phyloP scores from a whole-genome alignment of 2,113 vertebrate genomes.

The Copsychus sechellarum region DNA sequence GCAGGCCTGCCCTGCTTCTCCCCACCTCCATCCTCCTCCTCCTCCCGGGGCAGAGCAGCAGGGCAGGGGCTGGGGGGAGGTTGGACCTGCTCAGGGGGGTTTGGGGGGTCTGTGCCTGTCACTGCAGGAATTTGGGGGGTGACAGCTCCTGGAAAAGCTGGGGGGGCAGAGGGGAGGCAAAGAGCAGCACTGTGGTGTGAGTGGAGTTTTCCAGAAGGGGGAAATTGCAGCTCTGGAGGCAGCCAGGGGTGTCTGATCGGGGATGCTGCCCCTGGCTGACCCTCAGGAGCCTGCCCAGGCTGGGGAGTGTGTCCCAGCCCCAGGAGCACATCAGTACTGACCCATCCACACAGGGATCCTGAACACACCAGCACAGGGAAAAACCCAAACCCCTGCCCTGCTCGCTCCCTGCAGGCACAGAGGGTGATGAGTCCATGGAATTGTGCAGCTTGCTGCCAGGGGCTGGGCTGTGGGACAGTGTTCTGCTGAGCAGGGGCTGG shows the following conservation, averaged over 20 bases:
- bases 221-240: not conserved
- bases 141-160: not conserved
- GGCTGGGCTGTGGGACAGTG: not conserved
- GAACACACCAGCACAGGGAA: not conserved
- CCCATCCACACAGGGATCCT: not conserved
- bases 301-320: not conserved
- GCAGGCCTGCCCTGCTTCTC: not conserved
- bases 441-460: not conserved
- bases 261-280: not conserved
- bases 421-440: not conserved
- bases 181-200: not conserved
- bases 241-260: fast-evolving
- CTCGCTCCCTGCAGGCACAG: not conserved
- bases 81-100: too few species aligned
- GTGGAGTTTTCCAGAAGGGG: not conserved
- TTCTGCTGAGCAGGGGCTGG: not conserved
- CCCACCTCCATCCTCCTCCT: not conserved
- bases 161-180: not conserved
- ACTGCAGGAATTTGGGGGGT: not conserved
- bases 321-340: not conserved
- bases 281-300: not conserved
- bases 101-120: too few species aligned
- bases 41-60: not conserved
- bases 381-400: not conserved
- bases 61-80: not conserved